Base-by-base conservation (phyloP, 53 echinoderm and acorn worm species). In the Holothuria scabra region DNA sequence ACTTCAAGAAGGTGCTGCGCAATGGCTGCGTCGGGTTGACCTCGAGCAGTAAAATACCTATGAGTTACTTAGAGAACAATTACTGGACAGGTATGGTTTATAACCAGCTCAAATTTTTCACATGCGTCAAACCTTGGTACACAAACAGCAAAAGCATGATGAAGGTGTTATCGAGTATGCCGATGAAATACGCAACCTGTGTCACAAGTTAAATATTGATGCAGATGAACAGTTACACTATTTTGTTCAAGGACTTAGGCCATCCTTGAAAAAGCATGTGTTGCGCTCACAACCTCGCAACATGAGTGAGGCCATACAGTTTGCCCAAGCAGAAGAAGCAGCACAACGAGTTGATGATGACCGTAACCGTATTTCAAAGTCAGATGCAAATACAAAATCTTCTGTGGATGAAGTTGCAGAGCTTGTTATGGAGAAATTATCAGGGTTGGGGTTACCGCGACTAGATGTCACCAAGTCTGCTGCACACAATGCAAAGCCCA, bases 41-140 rank as follows among this genome's bases (percentile, higher is more conserved):
- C 79, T 26, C 20, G n/a, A n/a, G n/a, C n/a, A n/a, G n/a, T n/a
- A n/a, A n/a, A n/a, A n/a, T n/a, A n/a, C n/a, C n/a, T n/a, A 80
- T 58, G 60, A 80, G 21, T n/a, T 58, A 80, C 35, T 80, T 8
- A 80, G 35, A 28, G 60, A 66, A 35, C 60, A 64, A 61, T 66
- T 83, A 23, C 44, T 56, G 16, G 59, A 80, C n/a, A 66, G 41
- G 46, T 83, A 83, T 30, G 30, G 28, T 10, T 46, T 83, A 13
- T 64, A 65, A 66, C 83, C 83, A 20, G 83, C 44, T 41, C 83
- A 83, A 6, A 66, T 61, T 38, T 82, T 82, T 66, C 83, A 82
- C 22, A n/a, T 82, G 46, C 22, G 83, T 22, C 65, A 82, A 82
- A 63, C 48, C 18, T 61, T 64, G n/a, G 22, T 61, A 28, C 60